Conservation (phyloP, 2,888 invertebrate species). For the Eurytoma californica region DNA sequence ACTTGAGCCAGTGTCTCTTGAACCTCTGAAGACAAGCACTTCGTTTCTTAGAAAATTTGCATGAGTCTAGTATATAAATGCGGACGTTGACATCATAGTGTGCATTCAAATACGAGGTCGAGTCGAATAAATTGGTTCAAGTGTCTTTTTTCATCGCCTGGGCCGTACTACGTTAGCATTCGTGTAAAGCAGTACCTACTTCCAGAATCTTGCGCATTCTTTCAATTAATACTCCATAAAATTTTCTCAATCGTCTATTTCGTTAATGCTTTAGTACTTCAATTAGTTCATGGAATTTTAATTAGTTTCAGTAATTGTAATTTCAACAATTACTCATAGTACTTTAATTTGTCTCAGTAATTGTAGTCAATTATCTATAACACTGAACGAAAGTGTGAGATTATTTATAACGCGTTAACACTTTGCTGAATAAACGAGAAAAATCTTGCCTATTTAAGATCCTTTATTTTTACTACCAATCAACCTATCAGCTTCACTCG, state of each 20-base stretch:
- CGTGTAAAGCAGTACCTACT: background rate
- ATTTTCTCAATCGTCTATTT: background rate
- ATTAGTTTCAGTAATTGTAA: too few species aligned
- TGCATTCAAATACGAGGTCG: background rate
- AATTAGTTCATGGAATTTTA: too few species aligned
- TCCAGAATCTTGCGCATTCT: slow-evolving; percentile 21
- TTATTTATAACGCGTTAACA: too few species aligned
- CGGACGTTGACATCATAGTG: slow-evolving; percentile 1
- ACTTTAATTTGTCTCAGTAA: too few species aligned
- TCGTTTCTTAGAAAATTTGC: slow-evolving; percentile 32
- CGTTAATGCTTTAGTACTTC: too few species aligned
- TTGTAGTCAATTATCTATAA: too few species aligned
- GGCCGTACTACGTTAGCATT: background rate
- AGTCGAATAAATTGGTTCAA: slow-evolving; percentile 29
- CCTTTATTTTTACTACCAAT: too few species aligned
- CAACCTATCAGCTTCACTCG: too few species aligned
- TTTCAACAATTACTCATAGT: too few species aligned
- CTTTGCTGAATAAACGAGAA: too few species aligned
- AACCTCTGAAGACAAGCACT: slow-evolving; percentile 26
- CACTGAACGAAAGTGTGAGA: too few species aligned
- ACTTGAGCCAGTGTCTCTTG: slow-evolving; percentile 23
- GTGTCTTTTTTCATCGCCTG: slow-evolving; percentile 19
- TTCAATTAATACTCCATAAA: slow-evolving; percentile 14
- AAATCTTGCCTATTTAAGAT: too few species aligned
- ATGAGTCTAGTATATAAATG: background rate